Evolutionary conservation across 2,797 vertebrate genomes (phyloP).

Genomic region (Parauchenoglanis ngamensis): DNA sequence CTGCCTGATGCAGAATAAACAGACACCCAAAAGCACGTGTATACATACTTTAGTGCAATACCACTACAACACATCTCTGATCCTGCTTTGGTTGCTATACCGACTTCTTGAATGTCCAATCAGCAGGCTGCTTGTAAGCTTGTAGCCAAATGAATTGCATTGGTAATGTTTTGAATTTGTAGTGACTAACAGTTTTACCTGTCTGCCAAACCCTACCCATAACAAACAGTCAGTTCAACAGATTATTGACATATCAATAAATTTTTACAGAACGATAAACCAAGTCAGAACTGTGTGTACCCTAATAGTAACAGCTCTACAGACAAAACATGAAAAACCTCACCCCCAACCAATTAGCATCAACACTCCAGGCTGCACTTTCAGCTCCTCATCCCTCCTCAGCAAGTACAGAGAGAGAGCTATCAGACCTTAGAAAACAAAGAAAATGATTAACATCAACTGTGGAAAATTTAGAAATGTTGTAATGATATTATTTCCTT

Average conservation of each 20-base stretch:
- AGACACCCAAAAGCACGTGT: not conserved
- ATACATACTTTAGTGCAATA: not conserved
- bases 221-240: not conserved
- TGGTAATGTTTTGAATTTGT: not conserved
- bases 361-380: constrained; percentile 77
- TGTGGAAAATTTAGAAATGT: not conserved
- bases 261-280: not conserved
- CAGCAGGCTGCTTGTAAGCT: not conserved
- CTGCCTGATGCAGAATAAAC: not conserved
- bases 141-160: not conserved
- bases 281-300: not conserved
- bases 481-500: not conserved
- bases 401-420: constrained; percentile 85
- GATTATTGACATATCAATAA: not conserved
- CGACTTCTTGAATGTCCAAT: not conserved
- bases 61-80: not conserved
- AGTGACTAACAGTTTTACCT: not conserved
- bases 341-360: constrained; percentile 92
- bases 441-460: not conserved
- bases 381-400: constrained; percentile 78
- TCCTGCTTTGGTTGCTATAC: not conserved
- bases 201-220: not conserved
- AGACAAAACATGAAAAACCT: constrained; percentile 63
- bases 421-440: constrained; percentile 80
- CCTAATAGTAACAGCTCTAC: not conserved